Percentiles rank a stretch among this genome's conserved stretches.
phyloP scores from a whole-genome alignment of 2,113 vertebrate species.

The Pundamilia nyererei region DNA sequence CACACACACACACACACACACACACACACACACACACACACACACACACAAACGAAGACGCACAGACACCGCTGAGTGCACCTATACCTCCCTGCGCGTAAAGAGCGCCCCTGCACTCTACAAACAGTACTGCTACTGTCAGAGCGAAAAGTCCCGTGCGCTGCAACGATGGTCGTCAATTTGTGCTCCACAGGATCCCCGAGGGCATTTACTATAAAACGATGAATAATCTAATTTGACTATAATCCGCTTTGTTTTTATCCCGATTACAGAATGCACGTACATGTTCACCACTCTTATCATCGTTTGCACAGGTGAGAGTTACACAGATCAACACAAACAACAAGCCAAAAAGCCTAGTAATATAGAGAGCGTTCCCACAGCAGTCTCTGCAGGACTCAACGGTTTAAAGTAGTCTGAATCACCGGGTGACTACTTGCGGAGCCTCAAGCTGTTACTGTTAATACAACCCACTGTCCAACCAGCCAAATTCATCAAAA shows the following conservation, averaged over 20 bases:
- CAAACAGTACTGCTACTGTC: slow-evolving; percentile 21
- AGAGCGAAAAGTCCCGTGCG: not conserved
- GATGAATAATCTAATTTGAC: slow-evolving; percentile 36
- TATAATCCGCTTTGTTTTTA: slow-evolving; percentile 32
- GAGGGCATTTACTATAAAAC: slow-evolving; percentile 4
- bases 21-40: not conserved
- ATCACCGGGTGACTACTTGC: not conserved
- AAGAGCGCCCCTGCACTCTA: slow-evolving; percentile 46
- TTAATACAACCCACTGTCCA: not conserved
- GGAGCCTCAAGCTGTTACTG: not conserved
- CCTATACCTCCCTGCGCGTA: slow-evolving; percentile 19
- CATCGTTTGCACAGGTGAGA: slow-evolving; percentile 10
- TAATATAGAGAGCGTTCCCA: not conserved
- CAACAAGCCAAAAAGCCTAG: not conserved
- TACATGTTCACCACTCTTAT: not conserved
- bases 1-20: not conserved
- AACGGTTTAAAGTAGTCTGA: not conserved
- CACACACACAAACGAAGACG: not conserved
- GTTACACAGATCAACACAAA: not conserved
- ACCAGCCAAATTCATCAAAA: not conserved
- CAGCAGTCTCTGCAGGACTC: not conserved
- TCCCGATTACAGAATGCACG: slow-evolving; percentile 3
- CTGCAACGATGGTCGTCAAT: slow-evolving; percentile 4
- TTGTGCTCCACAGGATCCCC: not conserved
- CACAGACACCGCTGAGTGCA: not conserved